phyloP scores from a whole-genome alignment of 2,888 invertebrate genomes.

The Nephrotoma appendiculata region DNA sequence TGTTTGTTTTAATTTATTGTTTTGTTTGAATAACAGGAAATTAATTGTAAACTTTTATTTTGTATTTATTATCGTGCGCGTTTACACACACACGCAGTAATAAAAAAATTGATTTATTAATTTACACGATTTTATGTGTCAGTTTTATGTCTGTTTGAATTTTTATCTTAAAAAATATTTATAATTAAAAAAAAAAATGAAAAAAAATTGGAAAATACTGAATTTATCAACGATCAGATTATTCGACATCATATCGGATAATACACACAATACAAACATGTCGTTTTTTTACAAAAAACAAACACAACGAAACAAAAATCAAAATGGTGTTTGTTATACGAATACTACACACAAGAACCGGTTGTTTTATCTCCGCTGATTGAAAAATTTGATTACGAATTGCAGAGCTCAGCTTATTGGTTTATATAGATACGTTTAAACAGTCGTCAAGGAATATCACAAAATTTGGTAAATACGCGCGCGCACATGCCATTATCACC shows the following conservation, averaged over 20 bases:
- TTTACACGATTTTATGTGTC: neutral
- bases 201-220: neutral
- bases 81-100: neutral
- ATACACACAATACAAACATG: neutral
- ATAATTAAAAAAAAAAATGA: neutral
- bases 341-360: neutral
- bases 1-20: neutral
- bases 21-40: neutral
- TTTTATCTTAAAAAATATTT: neutral
- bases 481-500: neutral
- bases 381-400: neutral
- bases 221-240: neutral
- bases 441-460: neutral
- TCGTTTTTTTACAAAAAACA: neutral
- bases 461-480: neutral
- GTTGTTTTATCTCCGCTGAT: neutral
- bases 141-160: neutral
- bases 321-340: neutral
- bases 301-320: neutral
- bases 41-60: neutral
- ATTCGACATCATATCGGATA: neutral
- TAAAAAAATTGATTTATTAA: neutral
- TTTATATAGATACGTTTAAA: neutral
- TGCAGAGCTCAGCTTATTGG: neutral
- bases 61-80: neutral